Evolutionary conservation across 2,113 vertebrate genomes (phyloP).

Genomic region (Dicaeum eximium): DNA sequence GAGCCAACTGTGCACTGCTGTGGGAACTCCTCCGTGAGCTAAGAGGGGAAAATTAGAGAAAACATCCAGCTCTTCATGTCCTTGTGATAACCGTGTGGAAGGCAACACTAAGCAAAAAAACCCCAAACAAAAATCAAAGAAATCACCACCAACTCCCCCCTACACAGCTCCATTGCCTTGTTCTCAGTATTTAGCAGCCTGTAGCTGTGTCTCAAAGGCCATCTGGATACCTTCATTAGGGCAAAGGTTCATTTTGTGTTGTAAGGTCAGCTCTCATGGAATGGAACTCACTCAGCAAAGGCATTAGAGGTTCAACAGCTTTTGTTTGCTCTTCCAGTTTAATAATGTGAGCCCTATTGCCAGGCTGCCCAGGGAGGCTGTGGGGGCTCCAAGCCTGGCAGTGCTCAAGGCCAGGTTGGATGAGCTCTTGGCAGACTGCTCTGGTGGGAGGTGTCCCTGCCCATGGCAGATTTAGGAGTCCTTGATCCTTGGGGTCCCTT

Average conservation of each 20-base stretch:
- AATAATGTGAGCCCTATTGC: neutral
- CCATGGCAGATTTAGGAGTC: neutral
- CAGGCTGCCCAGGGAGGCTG: neutral
- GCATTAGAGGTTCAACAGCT: neutral
- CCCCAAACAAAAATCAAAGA: rapidly evolving
- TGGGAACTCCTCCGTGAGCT: neutral
- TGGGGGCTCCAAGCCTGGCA: neutral
- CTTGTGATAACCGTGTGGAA: neutral
- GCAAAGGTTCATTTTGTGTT: neutral
- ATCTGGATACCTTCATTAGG: neutral
- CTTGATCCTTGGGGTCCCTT: neutral
- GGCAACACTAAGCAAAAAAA: neutral
- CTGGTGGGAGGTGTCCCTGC: neutral
- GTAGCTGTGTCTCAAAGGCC: neutral
- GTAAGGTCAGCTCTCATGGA: neutral
- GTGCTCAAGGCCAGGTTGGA: neutral
- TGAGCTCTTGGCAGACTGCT: neutral
- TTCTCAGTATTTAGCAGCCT: neutral
- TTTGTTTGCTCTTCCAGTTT: neutral
- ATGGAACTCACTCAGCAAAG: neutral
- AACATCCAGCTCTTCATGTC: neutral
- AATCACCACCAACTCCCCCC: neutral
- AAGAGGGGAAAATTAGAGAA: neutral
- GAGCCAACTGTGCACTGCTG: neutral
- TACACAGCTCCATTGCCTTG: neutral